A percentile compares a stretch with the other conserved stretches of the same genome.
Conservation (phyloP, 2,888 invertebrate genomes). For the Thymelicus acteon region DNA sequence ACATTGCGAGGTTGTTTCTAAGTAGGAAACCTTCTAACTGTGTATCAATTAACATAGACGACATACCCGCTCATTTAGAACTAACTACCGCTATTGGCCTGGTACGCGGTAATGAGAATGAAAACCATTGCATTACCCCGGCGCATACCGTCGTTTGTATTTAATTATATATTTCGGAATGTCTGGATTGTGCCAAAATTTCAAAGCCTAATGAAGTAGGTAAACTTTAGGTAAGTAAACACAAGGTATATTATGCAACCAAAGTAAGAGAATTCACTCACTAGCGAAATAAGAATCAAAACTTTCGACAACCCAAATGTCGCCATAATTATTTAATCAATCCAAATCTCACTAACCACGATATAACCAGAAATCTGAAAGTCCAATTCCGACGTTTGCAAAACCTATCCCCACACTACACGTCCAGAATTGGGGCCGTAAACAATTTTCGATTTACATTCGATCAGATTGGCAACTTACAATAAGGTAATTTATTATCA, state of each 20-base stretch:
- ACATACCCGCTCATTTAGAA: slow-evolving; percentile 18
- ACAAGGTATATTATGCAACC: too few relatives aligned
- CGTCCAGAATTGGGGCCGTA: background rate
- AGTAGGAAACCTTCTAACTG: slow-evolving; percentile 26
- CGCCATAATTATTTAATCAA: too few relatives aligned
- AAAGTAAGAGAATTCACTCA: too few relatives aligned
- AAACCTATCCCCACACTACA: background rate
- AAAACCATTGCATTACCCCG: slow-evolving; percentile 13
- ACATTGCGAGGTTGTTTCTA: background rate
- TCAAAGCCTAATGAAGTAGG: too few relatives aligned
- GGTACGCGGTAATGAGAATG: slow-evolving; percentile 17
- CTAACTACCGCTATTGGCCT: slow-evolving; percentile 25
- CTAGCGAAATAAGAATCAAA: too few relatives aligned
- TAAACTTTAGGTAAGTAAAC: too few relatives aligned
- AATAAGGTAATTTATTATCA: slow-evolving; percentile 31
- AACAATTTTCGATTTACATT: slow-evolving; percentile 20
- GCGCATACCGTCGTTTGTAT: background rate
- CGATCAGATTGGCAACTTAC: slow-evolving; percentile 29
- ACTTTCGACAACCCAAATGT: too few relatives aligned
- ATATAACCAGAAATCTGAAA: too few relatives aligned
- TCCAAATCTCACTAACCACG: too few relatives aligned
- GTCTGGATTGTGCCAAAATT: too few relatives aligned
- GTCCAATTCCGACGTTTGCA: too few relatives aligned
- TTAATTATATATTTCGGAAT: background rate
- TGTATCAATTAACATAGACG: slow-evolving; percentile 29